Base-by-base conservation (phyloP, 2,888 invertebrate species). In the Microdon myrmicae region DNA sequence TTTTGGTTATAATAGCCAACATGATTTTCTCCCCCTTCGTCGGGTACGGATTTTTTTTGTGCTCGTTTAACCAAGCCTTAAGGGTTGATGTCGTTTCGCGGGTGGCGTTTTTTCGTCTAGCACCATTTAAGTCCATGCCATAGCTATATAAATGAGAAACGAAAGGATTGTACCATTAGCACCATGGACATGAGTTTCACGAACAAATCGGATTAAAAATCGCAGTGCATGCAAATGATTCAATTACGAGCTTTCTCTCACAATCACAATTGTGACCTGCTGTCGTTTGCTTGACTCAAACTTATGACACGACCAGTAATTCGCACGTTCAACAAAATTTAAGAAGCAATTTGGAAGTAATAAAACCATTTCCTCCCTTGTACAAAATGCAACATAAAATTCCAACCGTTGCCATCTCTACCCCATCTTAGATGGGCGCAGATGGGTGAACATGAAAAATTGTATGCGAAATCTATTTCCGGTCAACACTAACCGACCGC, bases 11-110 rank as follows among this genome's bases (percentile, higher is more conserved):
- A 79, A 98, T 96, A 60, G 98, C 98, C 76, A 99, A 83, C 96
- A 98, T 96, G 74, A 98, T 96, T 83, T 99, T 99, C 82, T 99
- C 98, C 35, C 96, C 97, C 82, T 99, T 99, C 59, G 97, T 98
- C 10, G 98, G 98, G 82, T 99, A 99, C 1, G 98, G 98, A 81
- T 99, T 99, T 83, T 97, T 98, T 82, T 96, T 93, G 83, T 99
- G 98, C 78, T 97, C 96, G 81, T 94, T 96, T 35, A 99, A 86
- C 96, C 97, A 97, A 34, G 96, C 96, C 80, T 99, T 98, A 37
- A 99, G 83, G 13, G 98, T 98, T 75, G 94, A 94, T 48, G 98
- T 99, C 29, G 97, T 98, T 83, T 99, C 98, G 64, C 98, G 84
- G 14, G 98, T 99, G 53, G 98, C 98, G 82, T 99, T 99, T 85